Conservation (phyloP, 1,140 invertebrate genomes). For the Drosophila seguyi region DNA sequence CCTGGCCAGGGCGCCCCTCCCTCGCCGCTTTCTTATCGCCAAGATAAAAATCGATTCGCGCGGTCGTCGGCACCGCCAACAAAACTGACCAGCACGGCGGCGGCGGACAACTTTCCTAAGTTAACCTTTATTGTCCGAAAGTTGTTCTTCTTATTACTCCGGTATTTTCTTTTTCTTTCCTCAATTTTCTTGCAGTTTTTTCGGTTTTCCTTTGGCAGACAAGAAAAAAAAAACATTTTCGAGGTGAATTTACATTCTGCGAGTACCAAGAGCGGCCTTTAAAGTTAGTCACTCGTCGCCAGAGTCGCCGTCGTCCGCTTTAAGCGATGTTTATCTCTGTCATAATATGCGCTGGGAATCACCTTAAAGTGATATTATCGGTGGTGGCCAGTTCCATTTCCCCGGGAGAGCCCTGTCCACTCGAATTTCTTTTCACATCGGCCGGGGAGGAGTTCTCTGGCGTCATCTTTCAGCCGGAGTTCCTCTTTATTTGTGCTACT, state of each 20-base stretch:
- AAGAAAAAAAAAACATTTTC: slow-evolving; percentile 18
- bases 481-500: slow-evolving; percentile 43
- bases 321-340: slow-evolving; percentile 80
- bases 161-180: slow-evolving; percentile 48
- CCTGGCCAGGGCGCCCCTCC: slow-evolving; percentile 2
- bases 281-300: slow-evolving; percentile 59
- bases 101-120: slow-evolving; percentile 74
- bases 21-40: slow-evolving; percentile 35
- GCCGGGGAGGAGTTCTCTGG: slow-evolving; percentile 16
- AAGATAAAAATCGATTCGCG: slow-evolving; percentile 81
- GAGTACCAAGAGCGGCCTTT: slow-evolving; percentile 52
- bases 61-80: slow-evolving; percentile 70
- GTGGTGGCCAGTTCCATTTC: slow-evolving; percentile 44
- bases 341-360: slow-evolving; percentile 83
- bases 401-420: slow-evolving; percentile 28
- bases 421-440: slow-evolving; percentile 42
- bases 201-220: slow-evolving; percentile 35
- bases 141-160: slow-evolving; percentile 77
- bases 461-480: slow-evolving; percentile 26
- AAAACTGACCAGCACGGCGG: slow-evolving; percentile 64
- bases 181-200: slow-evolving; percentile 61
- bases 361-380: slow-evolving; percentile 79
- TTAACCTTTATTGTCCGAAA: slow-evolving; percentile 84
- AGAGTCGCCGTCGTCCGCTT: slow-evolving; percentile 38
- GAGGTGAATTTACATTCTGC: slow-evolving; percentile 73